Base-by-base conservation (phyloP, 1,140 invertebrate species). In the Coelopa frigida region DNA sequence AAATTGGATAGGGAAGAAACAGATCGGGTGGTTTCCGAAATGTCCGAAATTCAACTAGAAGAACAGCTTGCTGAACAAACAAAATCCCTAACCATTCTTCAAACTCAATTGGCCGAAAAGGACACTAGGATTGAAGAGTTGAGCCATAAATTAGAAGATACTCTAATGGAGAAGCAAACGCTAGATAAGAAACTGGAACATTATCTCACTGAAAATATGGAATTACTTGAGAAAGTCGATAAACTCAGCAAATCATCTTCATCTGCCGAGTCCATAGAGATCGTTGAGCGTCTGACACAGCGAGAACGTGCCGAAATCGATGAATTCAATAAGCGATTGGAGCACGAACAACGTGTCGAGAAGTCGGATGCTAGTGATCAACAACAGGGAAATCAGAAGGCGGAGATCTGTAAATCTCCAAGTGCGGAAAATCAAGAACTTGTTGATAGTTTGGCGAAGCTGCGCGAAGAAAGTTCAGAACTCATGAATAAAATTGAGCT, bases 191-290 rank as follows among this genome's bases (percentile, higher is more conserved):
- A 80, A 61, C 66, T 81, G 39, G 76, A 79, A 36, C 72, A 68
- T 52, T 81, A 79, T 52, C 74, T 81, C 21, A 74, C 78, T 64
- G 80, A 81, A 70, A 82, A 82, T 59, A 80, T 81, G 50, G 80
- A 82, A 48, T 59, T 82, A 18, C 73, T 79, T 27, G 79, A 82
- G 54, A 79, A 79, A 68, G 58, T 82, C 35, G 79, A 81, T 53
- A 82, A 82, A 61, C 57, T 82, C 15, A 81, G 78, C 61, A 81
- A 81, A 57, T 79, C 80, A 1, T 75, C 74, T 52, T 82, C 73
- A 7, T 75, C 79, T 5, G 80, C 79, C 11, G 80, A 82, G 61
- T 81, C 79, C 32, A 82, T 82, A 27, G 80, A 82, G 68, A 81
- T 82, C 41, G 79, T 82, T 5, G 80, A 82, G 51, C 75, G 75